Percentiles rank a stretch among this genome's conserved stretches.
phyloP scores from a whole-genome alignment of 1,140 invertebrate genomes.

The Harpegnathos saltator region DNA sequence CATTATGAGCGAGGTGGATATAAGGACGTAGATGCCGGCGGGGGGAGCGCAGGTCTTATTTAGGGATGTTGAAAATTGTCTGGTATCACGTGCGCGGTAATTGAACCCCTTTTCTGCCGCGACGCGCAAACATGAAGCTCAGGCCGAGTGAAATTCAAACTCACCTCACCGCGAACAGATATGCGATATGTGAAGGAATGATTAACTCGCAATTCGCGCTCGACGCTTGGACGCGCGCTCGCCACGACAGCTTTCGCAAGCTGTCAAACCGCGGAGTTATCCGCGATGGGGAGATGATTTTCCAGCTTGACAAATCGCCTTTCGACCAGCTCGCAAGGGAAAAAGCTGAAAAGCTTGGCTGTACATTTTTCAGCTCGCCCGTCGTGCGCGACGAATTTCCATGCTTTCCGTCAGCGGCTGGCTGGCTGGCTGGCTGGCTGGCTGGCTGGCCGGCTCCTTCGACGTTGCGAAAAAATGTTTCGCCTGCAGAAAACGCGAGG shows the following conservation, averaged over 20 bases:
- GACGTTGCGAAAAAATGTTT: neutral
- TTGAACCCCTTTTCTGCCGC: constrained; percentile 40
- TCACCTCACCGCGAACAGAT: constrained; percentile 15
- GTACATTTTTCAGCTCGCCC: too few species aligned
- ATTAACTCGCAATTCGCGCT: constrained; percentile 30
- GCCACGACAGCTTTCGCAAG: too few species aligned
- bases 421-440: too few species aligned
- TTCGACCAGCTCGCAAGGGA: too few species aligned
- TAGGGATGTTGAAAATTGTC: constrained; percentile 15
- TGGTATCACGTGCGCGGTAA: constrained; percentile 28
- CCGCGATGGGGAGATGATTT: neutral
- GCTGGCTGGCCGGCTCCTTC: too few species aligned
- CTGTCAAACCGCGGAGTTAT: too few species aligned
- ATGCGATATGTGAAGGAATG: constrained; percentile 21
- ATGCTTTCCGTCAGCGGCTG: neutral
- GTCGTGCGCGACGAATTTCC: neutral
- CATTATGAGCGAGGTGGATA: neutral
- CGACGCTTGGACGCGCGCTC: too few species aligned
- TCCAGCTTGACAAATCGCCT: neutral
- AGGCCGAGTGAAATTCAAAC: constrained; percentile 42
- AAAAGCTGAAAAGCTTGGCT: too few species aligned
- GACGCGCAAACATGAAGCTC: neutral
- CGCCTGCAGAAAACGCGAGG: neutral
- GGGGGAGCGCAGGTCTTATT: neutral
- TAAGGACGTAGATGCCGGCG: neutral